Base-by-base conservation (phyloP, 92 coral and sea anemone species). In the Meandrina meandrites region DNA sequence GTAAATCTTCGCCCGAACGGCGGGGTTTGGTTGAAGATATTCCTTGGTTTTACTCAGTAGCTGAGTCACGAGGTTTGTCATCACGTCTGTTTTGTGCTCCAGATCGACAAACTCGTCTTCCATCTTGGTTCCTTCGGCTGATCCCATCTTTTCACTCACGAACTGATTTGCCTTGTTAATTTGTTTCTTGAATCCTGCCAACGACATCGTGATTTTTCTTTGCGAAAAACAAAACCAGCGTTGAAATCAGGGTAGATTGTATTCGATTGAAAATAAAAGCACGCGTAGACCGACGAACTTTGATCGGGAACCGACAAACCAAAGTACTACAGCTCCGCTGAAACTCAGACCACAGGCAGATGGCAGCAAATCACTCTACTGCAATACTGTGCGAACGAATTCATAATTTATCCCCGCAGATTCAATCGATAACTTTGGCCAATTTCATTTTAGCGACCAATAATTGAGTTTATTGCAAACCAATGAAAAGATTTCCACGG, bases 141-240 rank as follows among this genome's bases (percentile, higher is more conserved):
- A 89, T 11, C 98, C 98, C 98, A 94, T 94, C 75, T 93, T 93
- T 82, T 94, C 98, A 91, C 98, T 94, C 31, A 94, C 98, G 87
- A 93, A 94, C 87, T 94, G 98, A 34, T 94, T 94, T 81, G 98
- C 98, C 79, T 94, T 94, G 90, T 94, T 94, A 51, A 94, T 90
- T 76, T 94, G 98, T 76, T 94, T 94, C 90, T 94, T 94, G 76
- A 94, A 93, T 3, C 98, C 98, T 15, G 98, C 98, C 28, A 94
- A 71, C 84, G 98, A 92, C 98, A 94, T 94, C 86, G 79, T 83
- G 86, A 56, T n/a, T 30, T 64, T 58, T 64, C 36, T 35, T 76
- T 56, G 32, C 34, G 45, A 54, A 60, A 14, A 27, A 40, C 76
- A 62, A 66, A 30, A 22, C 47, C 12, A 9, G 54, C 57, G 19